Conservation (phyloP, 2,113 vertebrate genomes). For the Salvelinus fontinalis region DNA sequence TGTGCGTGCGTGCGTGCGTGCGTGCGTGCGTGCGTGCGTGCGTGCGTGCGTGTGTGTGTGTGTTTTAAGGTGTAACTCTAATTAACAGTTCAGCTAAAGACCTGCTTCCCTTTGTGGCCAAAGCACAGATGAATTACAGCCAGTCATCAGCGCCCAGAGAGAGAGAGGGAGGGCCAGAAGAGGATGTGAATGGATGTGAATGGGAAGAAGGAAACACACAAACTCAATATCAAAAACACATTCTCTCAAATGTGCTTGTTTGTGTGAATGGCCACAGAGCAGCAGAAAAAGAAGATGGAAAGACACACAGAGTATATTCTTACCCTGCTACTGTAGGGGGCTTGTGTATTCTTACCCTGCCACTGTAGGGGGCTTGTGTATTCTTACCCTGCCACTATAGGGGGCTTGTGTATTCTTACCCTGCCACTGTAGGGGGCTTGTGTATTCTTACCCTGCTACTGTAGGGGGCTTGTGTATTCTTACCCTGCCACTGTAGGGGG, state of each 20-base stretch:
- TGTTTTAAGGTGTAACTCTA: not conserved
- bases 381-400: too few relatives aligned
- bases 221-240: not conserved
- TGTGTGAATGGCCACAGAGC: conserved; percentile 1
- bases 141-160: not conserved
- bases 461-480: too few relatives aligned
- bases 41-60: not conserved
- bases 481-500: too few relatives aligned
- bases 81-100: not conserved
- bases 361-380: too few relatives aligned
- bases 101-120: not conserved
- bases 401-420: too few relatives aligned
- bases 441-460: too few relatives aligned
- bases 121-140: not conserved
- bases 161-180: not conserved
- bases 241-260: not conserved
- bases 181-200: too few relatives aligned
- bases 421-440: too few relatives aligned
- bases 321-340: too few relatives aligned
- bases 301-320: not conserved
- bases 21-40: not conserved
- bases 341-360: too few relatives aligned
- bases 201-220: not conserved
- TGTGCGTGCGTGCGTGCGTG: too few relatives aligned
- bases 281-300: conserved; percentile 5